Evolutionary conservation across 2,888 invertebrate genomes (phyloP), one percentile per base, ranked within the genome.

Genomic region (Rhaphigaster nebulosa): DNA sequence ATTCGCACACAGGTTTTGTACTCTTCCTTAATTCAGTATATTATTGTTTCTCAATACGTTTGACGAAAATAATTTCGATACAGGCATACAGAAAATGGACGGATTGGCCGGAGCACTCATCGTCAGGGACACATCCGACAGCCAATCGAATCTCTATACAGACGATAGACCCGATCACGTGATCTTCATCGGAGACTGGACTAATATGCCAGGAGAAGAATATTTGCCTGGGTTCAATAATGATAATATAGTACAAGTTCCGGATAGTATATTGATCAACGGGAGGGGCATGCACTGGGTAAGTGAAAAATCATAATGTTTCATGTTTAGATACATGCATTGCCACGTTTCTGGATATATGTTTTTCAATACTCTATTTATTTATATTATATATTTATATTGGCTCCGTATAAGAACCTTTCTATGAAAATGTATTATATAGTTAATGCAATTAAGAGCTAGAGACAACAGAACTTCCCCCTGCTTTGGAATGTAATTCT

Each of bases 1-100:
- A 97, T 92, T 95, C 96, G 38, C 96, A 96, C 94, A 94, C 95
- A 93, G 95, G 95, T 95, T 26, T 52, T 6, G 84, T 45, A n/a
- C 26, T 23, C 10, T 38, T 2, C 5, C 5, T 76, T 23, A 38
- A 1, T n/a, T 10, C 10, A 15, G 5, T 29, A n/a, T 4, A 5
- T 65, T 38, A 76, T 38, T 38, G 8, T 23, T 65, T 29, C 3
- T 41, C 20, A 12, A 80, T 12, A 29, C 18, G 1, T 65, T 65
- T 5, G 12, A 65, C 15, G 29, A 10, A 65, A 20, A 38, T 38
- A 18, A 1, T 12, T 38, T 76, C 15, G 0, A 41, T 18, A 26
- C 93, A 95, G 96, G 95, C 18, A 92, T 94, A 1, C 96, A 96
- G 92, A 95, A 95, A 92, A 94, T 94, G 90, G 95, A 96, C 91